Conservation (phyloP, 92 coral and sea anemone genomes). For the Actinernus sp. region DNA sequence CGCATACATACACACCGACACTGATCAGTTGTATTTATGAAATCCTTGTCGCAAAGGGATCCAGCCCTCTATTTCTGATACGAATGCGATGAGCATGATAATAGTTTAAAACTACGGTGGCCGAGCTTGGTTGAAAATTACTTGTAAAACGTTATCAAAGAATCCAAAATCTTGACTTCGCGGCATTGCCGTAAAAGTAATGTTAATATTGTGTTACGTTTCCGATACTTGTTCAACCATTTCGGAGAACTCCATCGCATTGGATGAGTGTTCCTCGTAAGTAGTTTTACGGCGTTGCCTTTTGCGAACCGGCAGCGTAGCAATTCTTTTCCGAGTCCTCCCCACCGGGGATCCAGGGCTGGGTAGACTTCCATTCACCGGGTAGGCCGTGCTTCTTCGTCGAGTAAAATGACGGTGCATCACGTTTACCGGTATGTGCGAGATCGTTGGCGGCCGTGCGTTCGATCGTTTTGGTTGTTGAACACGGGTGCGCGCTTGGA, state of each 20-base stretch:
- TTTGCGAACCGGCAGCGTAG: constrained; percentile 10
- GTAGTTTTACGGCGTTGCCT: constrained; percentile 11
- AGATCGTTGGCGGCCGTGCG: constrained; percentile 22
- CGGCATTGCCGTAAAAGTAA: too few relatives aligned
- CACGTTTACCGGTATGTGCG: constrained; percentile 73
- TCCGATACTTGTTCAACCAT: neutral
- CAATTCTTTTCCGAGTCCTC: constrained; percentile 7
- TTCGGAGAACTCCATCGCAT: neutral
- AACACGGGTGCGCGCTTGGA: constrained; percentile 96
- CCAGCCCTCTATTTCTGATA: too few relatives aligned
- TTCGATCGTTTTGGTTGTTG: constrained; percentile 87
- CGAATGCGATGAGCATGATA: too few relatives aligned
- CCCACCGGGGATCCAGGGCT: constrained; percentile 16
- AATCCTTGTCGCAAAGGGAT: too few relatives aligned
- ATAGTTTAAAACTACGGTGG: too few relatives aligned
- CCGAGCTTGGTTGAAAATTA: too few relatives aligned
- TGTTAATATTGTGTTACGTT: neutral
- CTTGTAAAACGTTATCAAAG: too few relatives aligned
- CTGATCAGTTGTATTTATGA: too few relatives aligned
- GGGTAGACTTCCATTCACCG: constrained; percentile 25
- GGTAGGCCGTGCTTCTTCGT: constrained; percentile 41
- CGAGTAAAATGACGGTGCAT: constrained; percentile 63
- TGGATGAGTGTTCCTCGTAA: constrained; percentile 1
- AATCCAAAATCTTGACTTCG: too few relatives aligned
- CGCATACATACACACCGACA: too few relatives aligned